Evolutionary conservation across 2,888 invertebrate genomes (phyloP).

Genomic region (Pachycephus smyrnensis): DNA sequence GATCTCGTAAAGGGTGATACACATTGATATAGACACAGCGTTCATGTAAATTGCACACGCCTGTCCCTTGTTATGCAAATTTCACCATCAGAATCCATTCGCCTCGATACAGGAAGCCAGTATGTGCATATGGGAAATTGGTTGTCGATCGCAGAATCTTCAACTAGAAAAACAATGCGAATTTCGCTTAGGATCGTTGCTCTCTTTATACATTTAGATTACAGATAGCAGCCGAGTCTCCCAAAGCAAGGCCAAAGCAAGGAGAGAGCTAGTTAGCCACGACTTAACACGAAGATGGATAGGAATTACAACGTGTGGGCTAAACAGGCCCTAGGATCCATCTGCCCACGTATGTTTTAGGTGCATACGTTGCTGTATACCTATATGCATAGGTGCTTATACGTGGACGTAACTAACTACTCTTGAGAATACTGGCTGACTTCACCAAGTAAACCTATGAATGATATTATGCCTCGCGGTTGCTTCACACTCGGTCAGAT

Average conservation of each 20-base stretch:
- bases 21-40: background rate
- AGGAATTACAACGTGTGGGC: conserved; percentile 24
- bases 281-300: conserved; percentile 7
- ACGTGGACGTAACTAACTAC: background rate
- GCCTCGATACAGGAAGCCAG: background rate
- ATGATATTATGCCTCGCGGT: conserved; percentile 44
- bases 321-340: conserved; percentile 19
- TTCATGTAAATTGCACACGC: conserved; percentile 42
- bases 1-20: conserved; percentile 9
- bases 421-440: conserved; percentile 5
- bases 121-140: background rate
- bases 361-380: background rate
- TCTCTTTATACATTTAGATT: background rate
- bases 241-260: background rate
- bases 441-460: conserved; percentile 34
- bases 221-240: background rate
- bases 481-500: conserved; percentile 43
- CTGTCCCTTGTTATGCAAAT: conserved; percentile 47
- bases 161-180: background rate
- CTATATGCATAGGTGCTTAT: background rate
- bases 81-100: background rate
- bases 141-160: background rate
- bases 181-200: background rate
- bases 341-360: conserved; percentile 13
- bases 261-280: background rate